These are phyloP conservation scores for Prunella himalayana DNA, from an alignment of 2,113 vertebrate genomes.

Conservation along the genomic window DNA sequence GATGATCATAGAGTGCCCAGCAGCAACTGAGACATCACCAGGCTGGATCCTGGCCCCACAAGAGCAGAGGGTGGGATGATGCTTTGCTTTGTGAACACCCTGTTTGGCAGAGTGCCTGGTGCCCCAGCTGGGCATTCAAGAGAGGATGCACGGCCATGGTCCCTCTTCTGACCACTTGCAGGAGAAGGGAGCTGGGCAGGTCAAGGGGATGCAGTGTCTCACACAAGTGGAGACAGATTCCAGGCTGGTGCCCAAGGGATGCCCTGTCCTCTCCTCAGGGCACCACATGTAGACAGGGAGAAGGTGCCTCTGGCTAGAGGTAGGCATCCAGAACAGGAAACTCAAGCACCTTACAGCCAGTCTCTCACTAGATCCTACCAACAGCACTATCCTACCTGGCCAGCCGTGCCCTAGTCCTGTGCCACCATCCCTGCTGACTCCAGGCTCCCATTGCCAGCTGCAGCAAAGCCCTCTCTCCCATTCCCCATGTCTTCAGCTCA, in stretches of 20 bases:
- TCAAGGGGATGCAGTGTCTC: background rate
- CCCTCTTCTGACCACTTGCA: background rate
- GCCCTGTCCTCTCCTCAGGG: background rate
- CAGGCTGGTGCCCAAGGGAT: background rate
- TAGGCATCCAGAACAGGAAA: background rate
- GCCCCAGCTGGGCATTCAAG: background rate
- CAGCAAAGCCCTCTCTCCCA: background rate
- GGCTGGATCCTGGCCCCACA: background rate
- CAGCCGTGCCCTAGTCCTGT: background rate
- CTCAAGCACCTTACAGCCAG: background rate
- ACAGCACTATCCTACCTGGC: background rate
- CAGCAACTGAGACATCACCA: background rate
- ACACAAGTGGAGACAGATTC: background rate
- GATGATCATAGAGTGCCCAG: background rate
- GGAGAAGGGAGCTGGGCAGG: background rate
- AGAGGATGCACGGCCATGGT: accelerated
- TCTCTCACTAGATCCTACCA: background rate
- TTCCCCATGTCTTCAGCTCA: background rate
- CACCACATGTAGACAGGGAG: background rate
- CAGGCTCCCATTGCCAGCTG: background rate
- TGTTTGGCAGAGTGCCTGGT: background rate
- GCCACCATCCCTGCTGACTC: accelerated
- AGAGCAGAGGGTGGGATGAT: background rate
- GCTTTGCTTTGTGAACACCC: background rate
- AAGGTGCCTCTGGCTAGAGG: background rate